Evolutionary conservation across 2,888 invertebrate species (phyloP).

Genomic region (Lepidonotus clava): DNA sequence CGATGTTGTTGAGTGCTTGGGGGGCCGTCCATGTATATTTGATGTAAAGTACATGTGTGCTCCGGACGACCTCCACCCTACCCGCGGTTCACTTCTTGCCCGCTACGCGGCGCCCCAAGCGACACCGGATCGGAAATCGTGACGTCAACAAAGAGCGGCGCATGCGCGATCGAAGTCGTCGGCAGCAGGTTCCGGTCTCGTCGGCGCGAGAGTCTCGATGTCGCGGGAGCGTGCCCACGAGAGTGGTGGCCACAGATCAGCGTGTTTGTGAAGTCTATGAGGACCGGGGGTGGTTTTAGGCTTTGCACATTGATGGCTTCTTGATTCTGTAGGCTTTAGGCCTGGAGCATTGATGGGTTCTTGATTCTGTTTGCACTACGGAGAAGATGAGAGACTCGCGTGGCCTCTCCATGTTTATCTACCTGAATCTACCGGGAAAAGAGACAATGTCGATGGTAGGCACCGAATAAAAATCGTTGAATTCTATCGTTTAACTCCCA

Average conservation of each 20-base stretch:
- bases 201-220: constrained; percentile 16
- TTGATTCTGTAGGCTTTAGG: background rate
- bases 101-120: background rate
- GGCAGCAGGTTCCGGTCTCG: background rate
- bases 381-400: background rate
- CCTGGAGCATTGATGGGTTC: background rate
- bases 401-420: background rate
- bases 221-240: constrained; percentile 1
- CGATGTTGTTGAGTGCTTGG: background rate
- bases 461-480: background rate
- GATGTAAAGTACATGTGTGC: constrained; percentile 18
- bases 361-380: background rate
- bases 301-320: background rate
- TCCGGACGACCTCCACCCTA: background rate
- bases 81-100: background rate
- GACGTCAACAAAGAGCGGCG: constrained; percentile 25
- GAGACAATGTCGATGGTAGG: background rate
- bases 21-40: constrained; percentile 26
- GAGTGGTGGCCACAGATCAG: constrained; percentile 15
- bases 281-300: background rate
- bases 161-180: background rate
- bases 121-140: constrained; percentile 23
- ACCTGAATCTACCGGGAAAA: background rate
- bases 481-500: background rate
- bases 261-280: background rate